Evolutionary conservation across 1,140 invertebrate genomes (phyloP).

Genomic region (Planococcus citri): DNA sequence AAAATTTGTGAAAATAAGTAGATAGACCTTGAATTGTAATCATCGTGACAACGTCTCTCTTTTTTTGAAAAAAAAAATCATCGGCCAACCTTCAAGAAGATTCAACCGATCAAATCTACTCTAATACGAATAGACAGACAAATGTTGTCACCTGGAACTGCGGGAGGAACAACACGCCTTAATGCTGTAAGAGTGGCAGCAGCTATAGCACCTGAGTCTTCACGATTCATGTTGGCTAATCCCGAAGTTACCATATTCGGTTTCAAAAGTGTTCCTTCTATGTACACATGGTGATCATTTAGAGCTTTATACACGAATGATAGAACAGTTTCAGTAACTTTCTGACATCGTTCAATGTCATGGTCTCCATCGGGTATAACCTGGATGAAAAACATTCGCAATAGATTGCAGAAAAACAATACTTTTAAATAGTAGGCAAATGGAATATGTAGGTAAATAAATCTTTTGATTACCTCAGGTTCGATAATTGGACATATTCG

Average conservation of each 20-base stretch:
- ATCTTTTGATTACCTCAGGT: conserved; percentile 73
- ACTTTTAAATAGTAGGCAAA: no score
- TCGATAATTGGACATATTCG: conserved; percentile 97
- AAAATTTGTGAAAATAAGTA: no score
- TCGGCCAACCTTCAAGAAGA: no score
- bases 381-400: conserved; percentile 26
- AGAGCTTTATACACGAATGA: conserved; percentile 95
- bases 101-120: no score
- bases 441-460: no score
- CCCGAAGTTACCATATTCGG: conserved; percentile 96
- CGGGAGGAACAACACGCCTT: conserved; percentile 75
- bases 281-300: conserved; percentile 89
- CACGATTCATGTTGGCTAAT: conserved; percentile 58
- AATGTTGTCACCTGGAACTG: conserved; percentile 68
- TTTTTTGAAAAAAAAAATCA: no score
- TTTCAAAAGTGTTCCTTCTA: conserved; percentile 95
- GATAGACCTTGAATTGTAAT: no score
- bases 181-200: conserved; percentile 80
- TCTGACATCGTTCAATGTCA: conserved; percentile 80
- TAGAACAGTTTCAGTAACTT: conserved; percentile 88
- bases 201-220: conserved; percentile 65
- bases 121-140: no score
- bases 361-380: conserved; percentile 79
- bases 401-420: no score
- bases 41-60: no score